These are phyloP conservation scores for Carcinoscorpius rotundicauda DNA, from an alignment of 1,140 invertebrate genomes.

Conservation along the genomic window DNA sequence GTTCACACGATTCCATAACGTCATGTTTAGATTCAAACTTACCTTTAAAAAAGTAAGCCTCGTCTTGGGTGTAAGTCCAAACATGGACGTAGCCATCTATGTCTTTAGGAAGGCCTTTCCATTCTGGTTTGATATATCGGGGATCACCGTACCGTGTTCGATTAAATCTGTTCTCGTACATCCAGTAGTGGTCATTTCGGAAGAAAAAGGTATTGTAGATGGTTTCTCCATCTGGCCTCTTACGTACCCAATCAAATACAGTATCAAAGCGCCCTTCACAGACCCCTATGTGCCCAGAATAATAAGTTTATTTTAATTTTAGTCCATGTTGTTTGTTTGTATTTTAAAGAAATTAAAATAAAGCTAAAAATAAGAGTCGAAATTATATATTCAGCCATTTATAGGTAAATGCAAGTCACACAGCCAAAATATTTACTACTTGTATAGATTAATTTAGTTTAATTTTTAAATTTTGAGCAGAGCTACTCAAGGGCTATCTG, in stretches of 20 bases:
- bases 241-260: constrained; percentile 34
- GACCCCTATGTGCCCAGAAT: constrained; percentile 24
- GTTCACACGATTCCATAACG: too few relatives aligned
- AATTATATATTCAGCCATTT: too few relatives aligned
- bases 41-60: constrained; percentile 36
- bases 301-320: too few relatives aligned
- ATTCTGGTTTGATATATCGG: constrained; percentile 30
- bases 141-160: constrained; percentile 36
- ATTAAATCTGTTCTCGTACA: constrained; percentile 37
- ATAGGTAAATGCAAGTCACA: too few relatives aligned
- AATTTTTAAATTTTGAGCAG: too few relatives aligned
- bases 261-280: constrained; percentile 34
- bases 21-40: neutral
- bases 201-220: constrained; percentile 38
- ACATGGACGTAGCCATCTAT: constrained; percentile 33
- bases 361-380: too few relatives aligned
- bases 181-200: constrained; percentile 34
- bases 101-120: constrained; percentile 30
- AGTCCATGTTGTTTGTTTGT: too few relatives aligned
- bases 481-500: too few relatives aligned
- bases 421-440: too few relatives aligned
- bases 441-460: too few relatives aligned
- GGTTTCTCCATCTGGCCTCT: constrained; percentile 25
- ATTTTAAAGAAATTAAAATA: too few relatives aligned
- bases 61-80: constrained; percentile 26